Conservation (phyloP, 1,140 invertebrate genomes). For the Bombus cullumanus region DNA sequence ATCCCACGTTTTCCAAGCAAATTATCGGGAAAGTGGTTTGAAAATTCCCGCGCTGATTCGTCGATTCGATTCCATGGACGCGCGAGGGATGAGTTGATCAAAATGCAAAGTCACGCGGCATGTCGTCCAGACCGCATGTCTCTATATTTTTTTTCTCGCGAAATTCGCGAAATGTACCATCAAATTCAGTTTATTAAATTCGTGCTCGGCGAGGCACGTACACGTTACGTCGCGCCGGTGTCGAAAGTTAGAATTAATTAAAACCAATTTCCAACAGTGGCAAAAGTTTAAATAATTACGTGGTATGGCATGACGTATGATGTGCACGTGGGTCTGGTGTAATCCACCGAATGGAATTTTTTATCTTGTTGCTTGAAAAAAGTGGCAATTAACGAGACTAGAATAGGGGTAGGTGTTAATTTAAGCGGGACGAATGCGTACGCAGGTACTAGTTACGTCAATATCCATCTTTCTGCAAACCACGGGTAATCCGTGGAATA, state of each 20-base stretch:
- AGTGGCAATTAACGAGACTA: neutral
- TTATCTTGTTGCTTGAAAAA: neutral
- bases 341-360: neutral
- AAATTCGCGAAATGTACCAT: constrained; percentile 27
- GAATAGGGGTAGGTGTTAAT: neutral
- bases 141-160: neutral
- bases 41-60: neutral
- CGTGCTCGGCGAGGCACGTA: constrained; percentile 21
- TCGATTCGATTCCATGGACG: neutral
- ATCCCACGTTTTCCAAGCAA: neutral
- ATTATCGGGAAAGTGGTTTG: neutral
- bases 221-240: neutral
- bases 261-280: constrained; percentile 25
- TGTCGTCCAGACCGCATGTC: neutral
- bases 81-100: neutral
- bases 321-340: neutral
- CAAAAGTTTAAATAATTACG: constrained; percentile 49
- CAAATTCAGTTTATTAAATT: constrained; percentile 54
- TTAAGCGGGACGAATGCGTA: neutral
- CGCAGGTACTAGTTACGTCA: neutral
- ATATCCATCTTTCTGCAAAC: too few species aligned
- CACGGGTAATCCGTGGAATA: neutral
- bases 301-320: too few species aligned
- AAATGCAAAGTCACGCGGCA: constrained; percentile 22
- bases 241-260: constrained; percentile 50